Evolutionary conservation across 2,888 invertebrate genomes (phyloP).

Genomic region (Machimus rusticus): DNA sequence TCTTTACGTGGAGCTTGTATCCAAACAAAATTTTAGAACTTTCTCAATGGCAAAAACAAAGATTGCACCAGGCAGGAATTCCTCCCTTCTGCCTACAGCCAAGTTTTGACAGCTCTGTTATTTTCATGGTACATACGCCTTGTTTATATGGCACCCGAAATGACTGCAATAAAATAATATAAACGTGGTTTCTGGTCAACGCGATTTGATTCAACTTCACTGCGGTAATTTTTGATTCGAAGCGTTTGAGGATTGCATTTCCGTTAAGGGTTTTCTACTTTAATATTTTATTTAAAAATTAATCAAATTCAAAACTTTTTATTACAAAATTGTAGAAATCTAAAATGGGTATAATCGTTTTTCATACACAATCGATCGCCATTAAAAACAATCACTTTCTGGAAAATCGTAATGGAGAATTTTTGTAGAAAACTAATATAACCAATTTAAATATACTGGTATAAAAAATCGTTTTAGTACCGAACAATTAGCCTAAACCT

Average conservation of each 20-base stretch:
- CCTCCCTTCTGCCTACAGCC: constrained; percentile 29
- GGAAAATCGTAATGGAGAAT: too few relatives aligned
- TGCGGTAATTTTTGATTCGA: neutral
- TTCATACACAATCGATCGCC: too few relatives aligned
- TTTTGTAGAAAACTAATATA: too few relatives aligned
- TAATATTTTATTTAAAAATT: too few relatives aligned
- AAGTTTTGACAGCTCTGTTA: constrained; percentile 33
- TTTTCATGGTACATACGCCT: neutral
- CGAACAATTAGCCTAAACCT: too few relatives aligned
- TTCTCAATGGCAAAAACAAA: constrained; percentile 1
- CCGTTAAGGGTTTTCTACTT: too few relatives aligned
- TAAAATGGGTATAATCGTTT: too few relatives aligned
- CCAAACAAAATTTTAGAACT: neutral
- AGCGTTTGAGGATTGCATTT: neutral
- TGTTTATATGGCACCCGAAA: neutral
- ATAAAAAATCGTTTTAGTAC: too few relatives aligned
- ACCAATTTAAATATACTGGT: too few relatives aligned
- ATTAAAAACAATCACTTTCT: too few relatives aligned
- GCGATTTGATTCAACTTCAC: neutral
- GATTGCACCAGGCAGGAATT: constrained; percentile 27
- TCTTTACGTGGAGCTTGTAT: neutral
- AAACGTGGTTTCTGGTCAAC: neutral
- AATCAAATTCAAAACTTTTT: too few relatives aligned
- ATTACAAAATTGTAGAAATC: too few relatives aligned
- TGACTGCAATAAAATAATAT: neutral